A percentile compares a stretch with the other conserved stretches of the same genome.
Conservation (phyloP, 2,888 invertebrate species). For the Yponomeuta cagnagella region DNA sequence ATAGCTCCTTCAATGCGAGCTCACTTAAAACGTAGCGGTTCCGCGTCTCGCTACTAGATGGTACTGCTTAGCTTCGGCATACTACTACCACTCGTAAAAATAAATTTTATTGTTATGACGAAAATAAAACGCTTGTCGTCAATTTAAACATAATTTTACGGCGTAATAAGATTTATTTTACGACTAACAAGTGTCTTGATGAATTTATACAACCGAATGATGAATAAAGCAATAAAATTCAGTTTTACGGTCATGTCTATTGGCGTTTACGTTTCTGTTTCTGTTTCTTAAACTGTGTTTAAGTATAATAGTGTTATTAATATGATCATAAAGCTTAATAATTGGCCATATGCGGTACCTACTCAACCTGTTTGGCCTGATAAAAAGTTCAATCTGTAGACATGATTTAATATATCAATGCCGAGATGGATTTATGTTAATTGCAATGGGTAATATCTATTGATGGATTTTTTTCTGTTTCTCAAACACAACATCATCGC, state of each 20-base stretch:
- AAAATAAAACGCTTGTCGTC: conserved; percentile 76
- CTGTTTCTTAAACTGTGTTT: conserved; percentile 40
- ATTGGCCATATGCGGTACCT: conserved; percentile 3
- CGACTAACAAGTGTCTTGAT: conserved; percentile 75
- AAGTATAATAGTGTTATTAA: conserved; percentile 16
- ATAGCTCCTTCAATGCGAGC: conserved; percentile 37
- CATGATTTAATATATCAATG: background rate
- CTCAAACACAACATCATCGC: too few species aligned
- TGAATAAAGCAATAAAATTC: conserved; percentile 71
- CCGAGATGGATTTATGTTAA: too few species aligned
- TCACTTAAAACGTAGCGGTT: conserved; percentile 47
- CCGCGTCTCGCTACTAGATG: conserved; percentile 48
- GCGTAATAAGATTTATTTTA: conserved; percentile 76
- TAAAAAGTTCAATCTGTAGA: background rate
- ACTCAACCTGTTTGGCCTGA: conserved; percentile 9
- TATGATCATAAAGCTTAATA: conserved; percentile 13
- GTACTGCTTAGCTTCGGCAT: conserved; percentile 40
- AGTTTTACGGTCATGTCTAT: conserved; percentile 65
- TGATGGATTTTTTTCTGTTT: background rate
- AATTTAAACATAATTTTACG: conserved; percentile 75
- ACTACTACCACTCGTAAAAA: conserved; percentile 62
- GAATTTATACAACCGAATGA: conserved; percentile 71
- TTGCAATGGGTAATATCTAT: background rate
- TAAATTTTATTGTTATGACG: conserved; percentile 76
- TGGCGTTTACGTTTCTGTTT: conserved; percentile 58